Conservation (phyloP, 2,113 vertebrate genomes). For the Setophaga kirtlandii region DNA sequence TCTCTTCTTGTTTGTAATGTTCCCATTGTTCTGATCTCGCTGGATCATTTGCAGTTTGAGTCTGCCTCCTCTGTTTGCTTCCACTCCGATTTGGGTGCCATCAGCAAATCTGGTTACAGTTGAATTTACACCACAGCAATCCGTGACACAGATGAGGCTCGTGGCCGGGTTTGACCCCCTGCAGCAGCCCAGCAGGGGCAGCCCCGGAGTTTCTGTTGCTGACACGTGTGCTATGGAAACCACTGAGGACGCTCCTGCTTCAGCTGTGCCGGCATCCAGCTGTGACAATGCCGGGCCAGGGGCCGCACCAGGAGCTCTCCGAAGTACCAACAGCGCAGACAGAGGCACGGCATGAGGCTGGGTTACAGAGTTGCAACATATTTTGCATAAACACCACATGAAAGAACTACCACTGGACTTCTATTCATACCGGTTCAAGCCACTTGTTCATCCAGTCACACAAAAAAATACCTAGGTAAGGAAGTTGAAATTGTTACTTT, state of each 20-base stretch:
- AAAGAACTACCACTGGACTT: background rate
- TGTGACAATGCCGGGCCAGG: background rate
- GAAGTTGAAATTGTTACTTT: background rate
- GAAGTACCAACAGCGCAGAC: too few relatives aligned
- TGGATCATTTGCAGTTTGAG: background rate
- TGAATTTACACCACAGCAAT: background rate
- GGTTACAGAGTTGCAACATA: background rate
- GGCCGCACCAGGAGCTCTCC: background rate
- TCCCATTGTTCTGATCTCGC: background rate
- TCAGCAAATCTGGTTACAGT: background rate
- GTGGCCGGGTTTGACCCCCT: fast-evolving
- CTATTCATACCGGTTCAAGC: background rate
- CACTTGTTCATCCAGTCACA: background rate
- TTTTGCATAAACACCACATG: background rate
- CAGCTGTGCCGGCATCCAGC: background rate
- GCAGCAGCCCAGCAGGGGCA: background rate
- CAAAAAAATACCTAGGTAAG: background rate
- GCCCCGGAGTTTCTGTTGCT: background rate
- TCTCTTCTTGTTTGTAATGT: background rate
- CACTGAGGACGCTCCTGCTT: fast-evolving
- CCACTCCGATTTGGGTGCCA: background rate
- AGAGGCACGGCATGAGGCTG: fast-evolving
- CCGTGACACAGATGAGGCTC: background rate
- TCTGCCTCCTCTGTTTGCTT: background rate
- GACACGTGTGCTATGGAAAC: fast-evolving